phyloP scores from a whole-genome alignment of 2,797 vertebrate species.

The Lates japonicus region DNA sequence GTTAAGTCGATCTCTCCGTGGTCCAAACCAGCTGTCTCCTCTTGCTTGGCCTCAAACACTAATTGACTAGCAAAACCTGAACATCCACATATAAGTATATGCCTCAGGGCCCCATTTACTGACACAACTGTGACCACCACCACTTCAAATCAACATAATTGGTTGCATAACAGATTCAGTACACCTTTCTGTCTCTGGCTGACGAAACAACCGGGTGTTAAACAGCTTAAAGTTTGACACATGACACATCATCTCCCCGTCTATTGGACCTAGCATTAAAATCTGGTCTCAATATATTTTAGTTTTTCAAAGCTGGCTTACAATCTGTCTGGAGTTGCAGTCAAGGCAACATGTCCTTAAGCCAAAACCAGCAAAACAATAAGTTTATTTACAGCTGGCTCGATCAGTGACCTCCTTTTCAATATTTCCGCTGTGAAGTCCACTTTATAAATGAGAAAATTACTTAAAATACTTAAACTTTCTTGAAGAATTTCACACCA shows the following conservation, averaged over 20 bases:
- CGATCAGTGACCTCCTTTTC: neutral
- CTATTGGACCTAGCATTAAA: neutral
- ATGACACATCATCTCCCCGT: neutral
- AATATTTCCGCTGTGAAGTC: neutral
- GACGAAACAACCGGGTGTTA: neutral
- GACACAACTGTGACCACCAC: slow-evolving; percentile 43
- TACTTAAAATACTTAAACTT: neutral
- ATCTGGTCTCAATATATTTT: neutral
- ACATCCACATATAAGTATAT: slow-evolving; percentile 52
- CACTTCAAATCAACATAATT: slow-evolving; percentile 15
- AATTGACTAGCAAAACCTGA: slow-evolving; percentile 62
- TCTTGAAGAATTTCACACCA: neutral
- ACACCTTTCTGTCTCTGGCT: neutral
- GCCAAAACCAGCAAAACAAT: neutral
- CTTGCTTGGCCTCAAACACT: slow-evolving; percentile 34
- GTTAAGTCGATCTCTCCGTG: slow-evolving; percentile 60
- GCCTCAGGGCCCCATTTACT: slow-evolving; percentile 30
- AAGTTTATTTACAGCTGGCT: neutral
- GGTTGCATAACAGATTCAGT: neutral
- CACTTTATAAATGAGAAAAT: neutral
- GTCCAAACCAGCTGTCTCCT: slow-evolving; percentile 70
- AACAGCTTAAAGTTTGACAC: neutral
- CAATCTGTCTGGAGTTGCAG: neutral
- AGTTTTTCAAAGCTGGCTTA: neutral
- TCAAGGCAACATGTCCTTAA: neutral